A percentile compares a stretch with the other conserved stretches of the same genome.
Evolutionary conservation across 2,797 vertebrate species (phyloP).

Genomic region (Aeoliscus strigatus): DNA sequence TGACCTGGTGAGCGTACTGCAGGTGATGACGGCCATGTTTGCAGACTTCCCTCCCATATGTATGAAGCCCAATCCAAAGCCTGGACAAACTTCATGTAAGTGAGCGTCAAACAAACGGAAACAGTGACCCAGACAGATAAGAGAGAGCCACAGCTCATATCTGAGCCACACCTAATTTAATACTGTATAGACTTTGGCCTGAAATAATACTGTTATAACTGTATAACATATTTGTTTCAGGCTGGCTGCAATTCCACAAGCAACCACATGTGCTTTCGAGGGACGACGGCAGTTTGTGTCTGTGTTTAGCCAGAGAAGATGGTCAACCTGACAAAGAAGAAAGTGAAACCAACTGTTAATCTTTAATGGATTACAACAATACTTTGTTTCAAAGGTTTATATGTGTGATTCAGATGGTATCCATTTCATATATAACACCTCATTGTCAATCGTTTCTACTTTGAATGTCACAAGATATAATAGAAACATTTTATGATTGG

Average conservation of each 20-base stretch:
- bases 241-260: conserved; percentile 47
- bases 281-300: conserved; percentile 30
- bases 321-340: conserved; percentile 31
- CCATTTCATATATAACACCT: conserved; percentile 4
- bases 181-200: neutral
- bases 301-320: conserved; percentile 58
- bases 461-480: conserved; percentile 7
- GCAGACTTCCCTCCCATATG: conserved; percentile 84
- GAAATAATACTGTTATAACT: neutral
- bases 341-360: conserved; percentile 70
- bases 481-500: neutral
- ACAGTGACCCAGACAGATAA: conserved; percentile 14
- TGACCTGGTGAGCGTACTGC: conserved; percentile 84
- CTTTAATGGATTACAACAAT: neutral
- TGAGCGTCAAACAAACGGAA: conserved; percentile 10
- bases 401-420: conserved; percentile 20
- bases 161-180: neutral
- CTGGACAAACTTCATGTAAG: conserved; percentile 82
- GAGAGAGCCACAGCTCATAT: neutral
- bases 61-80: conserved; percentile 63
- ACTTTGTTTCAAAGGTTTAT: neutral
- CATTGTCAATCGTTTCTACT: neutral
- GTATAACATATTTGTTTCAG: conserved; percentile 20
- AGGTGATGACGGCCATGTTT: conserved; percentile 86
- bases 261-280: conserved; percentile 15